A percentile compares a stretch with the other conserved stretches of the same genome.
These are phyloP conservation scores for Ellobius talpinus DNA, from an alignment of 2,113 vertebrate species.

Conservation along the genomic window DNA sequence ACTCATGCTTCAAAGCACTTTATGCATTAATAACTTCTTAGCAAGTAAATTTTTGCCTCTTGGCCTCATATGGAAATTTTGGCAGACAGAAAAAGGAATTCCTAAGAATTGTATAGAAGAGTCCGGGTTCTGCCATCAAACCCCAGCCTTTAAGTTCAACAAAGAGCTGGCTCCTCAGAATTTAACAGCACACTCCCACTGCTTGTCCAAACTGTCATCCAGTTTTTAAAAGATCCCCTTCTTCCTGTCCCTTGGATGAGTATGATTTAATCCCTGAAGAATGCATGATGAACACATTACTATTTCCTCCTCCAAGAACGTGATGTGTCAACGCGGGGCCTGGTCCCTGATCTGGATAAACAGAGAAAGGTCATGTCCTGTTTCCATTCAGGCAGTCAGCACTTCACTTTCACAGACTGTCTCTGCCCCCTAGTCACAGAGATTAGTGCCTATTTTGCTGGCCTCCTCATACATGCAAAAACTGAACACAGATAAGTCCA, in stretches of 20 bases:
- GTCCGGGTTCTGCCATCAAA: background rate
- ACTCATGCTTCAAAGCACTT: constrained; percentile 54
- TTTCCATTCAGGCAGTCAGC: background rate
- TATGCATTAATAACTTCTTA: constrained; percentile 48
- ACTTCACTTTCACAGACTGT: constrained; percentile 23
- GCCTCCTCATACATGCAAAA: background rate
- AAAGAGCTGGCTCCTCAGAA: constrained; percentile 38
- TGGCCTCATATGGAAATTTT: constrained; percentile 31
- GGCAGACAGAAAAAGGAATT: constrained; percentile 41
- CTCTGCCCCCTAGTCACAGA: constrained; percentile 42
- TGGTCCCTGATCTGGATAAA: constrained; percentile 11
- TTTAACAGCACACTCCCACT: constrained; percentile 21
- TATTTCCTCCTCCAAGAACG: constrained; percentile 57
- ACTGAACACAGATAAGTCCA: background rate
- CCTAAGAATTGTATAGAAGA: constrained; percentile 54
- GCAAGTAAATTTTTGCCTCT: constrained; percentile 31
- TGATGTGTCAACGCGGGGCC: background rate
- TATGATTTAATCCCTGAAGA: constrained; percentile 69
- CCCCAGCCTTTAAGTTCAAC: background rate
- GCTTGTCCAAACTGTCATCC: constrained; percentile 39
- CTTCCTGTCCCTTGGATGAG: constrained; percentile 53
- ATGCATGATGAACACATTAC: constrained; percentile 66
- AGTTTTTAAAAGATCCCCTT: constrained; percentile 41
- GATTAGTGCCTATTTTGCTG: background rate
- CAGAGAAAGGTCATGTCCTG: constrained; percentile 26